Percentiles rank a stretch among this genome's conserved stretches.
Conservation (phyloP, 2,797 vertebrate genomes). For the Numenius phaeopus region DNA sequence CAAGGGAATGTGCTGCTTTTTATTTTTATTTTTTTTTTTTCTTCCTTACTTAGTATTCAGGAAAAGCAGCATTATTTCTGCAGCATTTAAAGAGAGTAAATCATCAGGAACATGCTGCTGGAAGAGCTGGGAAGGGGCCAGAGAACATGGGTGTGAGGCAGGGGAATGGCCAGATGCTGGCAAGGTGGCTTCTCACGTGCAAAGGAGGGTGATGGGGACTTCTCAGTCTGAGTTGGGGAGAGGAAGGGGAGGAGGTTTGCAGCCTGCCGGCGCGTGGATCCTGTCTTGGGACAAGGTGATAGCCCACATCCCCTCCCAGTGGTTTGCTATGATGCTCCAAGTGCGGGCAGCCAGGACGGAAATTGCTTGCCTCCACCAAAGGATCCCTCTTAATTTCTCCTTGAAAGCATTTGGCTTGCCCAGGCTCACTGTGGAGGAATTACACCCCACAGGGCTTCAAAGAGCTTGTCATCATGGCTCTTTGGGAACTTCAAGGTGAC, state of each 20-base stretch:
- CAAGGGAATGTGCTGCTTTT: background rate
- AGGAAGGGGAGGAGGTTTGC: background rate
- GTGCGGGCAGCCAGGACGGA: background rate
- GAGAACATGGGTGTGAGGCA: constrained; percentile 17
- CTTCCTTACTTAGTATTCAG: constrained; percentile 28
- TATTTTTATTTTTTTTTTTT: background rate
- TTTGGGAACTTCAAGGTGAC: background rate
- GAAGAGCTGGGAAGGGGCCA: constrained; percentile 35
- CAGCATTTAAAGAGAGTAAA: constrained; percentile 26
- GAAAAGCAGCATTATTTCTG: constrained; percentile 35
- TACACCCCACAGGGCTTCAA: background rate
- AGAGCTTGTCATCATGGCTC: background rate
- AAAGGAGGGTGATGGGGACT: background rate
- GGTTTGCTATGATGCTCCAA: background rate
- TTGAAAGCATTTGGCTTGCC: background rate
- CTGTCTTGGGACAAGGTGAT: background rate
- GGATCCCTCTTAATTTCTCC: background rate
- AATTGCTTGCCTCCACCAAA: background rate
- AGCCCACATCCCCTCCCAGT: background rate
- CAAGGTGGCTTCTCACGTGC: background rate
- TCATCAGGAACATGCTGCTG: constrained; percentile 25
- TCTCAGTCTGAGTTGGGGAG: background rate
- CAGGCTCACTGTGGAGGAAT: background rate
- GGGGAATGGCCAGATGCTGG: background rate
- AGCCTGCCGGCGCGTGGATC: background rate